Evolutionary conservation across 1,140 invertebrate species (phyloP).

Genomic region (Augochlora pura): DNA sequence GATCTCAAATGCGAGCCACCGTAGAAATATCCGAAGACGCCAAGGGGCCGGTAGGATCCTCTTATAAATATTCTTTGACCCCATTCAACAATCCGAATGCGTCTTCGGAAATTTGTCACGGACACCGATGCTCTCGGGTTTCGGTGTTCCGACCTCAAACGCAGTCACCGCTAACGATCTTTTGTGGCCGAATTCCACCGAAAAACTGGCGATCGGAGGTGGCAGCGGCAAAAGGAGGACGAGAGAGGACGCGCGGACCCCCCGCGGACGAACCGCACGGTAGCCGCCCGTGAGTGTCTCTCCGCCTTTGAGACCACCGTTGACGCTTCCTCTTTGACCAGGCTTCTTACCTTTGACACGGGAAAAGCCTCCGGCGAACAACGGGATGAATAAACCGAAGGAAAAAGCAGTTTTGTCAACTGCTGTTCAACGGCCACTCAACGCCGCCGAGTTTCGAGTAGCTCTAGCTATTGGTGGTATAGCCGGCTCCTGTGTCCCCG

Average conservation of each 20-base stretch:
- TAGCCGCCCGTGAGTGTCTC: constrained; percentile 72
- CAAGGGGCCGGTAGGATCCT: background rate
- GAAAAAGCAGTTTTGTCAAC: constrained; percentile 39
- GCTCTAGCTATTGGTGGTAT: background rate
- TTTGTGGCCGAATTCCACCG: constrained; percentile 53
- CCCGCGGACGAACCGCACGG: constrained; percentile 67
- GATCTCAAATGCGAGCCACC: constrained; percentile 18
- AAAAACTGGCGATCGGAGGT: constrained; percentile 57
- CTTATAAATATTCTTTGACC: background rate
- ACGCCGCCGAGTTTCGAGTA: background rate
- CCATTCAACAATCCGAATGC: constrained; percentile 17
- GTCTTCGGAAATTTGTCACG: constrained; percentile 51
- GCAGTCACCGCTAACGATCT: constrained; percentile 41
- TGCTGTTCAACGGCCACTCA: background rate
- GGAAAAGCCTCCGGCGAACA: constrained; percentile 34
- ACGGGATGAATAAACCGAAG: constrained; percentile 21
- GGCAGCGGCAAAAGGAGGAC: constrained; percentile 41
- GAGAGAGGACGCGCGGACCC: constrained; percentile 62
- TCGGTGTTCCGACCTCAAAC: constrained; percentile 20
- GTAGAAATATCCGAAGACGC: constrained; percentile 21
- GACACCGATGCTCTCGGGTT: constrained; percentile 24
- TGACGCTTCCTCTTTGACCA: constrained; percentile 65
- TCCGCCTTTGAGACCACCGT: constrained; percentile 71
- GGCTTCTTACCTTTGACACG: constrained; percentile 71
- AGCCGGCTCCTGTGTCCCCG: background rate